phyloP scores from a whole-genome alignment of 2,797 vertebrate species.

The Melanotaenia maccullochi region DNA sequence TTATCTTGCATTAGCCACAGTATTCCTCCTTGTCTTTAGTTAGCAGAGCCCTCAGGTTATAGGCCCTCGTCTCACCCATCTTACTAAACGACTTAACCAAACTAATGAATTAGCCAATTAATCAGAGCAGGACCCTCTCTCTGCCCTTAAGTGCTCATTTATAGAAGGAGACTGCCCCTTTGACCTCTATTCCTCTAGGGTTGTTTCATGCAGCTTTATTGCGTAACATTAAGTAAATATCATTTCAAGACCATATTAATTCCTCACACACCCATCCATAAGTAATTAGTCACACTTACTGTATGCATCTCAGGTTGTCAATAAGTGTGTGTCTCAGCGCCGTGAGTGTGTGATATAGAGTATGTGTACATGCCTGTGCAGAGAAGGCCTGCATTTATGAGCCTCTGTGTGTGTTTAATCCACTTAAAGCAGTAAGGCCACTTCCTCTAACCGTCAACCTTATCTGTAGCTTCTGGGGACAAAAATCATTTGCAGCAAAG shows the following conservation, averaged over 20 bases:
- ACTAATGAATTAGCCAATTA: conserved; percentile 88
- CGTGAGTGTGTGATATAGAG: conserved; percentile 13
- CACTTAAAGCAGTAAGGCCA: conserved; percentile 80
- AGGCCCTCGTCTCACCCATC: conserved; percentile 71
- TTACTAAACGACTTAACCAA: conserved; percentile 83
- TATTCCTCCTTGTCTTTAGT: conserved; percentile 66
- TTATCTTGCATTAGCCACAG: conserved; percentile 78
- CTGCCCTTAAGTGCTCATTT: conserved; percentile 85
- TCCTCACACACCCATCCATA: conserved; percentile 77
- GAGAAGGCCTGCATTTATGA: conserved; percentile 40
- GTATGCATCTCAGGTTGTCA: conserved; percentile 71
- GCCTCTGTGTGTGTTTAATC: conserved; percentile 69
- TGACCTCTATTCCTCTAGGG: conserved; percentile 83
- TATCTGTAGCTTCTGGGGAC: conserved; percentile 83
- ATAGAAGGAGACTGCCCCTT: conserved; percentile 77
- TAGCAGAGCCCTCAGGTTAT: conserved; percentile 74
- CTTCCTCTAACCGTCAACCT: conserved; percentile 74
- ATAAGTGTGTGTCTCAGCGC: conserved; percentile 47
- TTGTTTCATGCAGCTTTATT: conserved; percentile 77
- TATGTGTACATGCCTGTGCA: conserved; percentile 27
- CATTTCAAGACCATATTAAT: conserved; percentile 82
- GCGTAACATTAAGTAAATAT: conserved; percentile 86
- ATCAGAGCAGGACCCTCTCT: conserved; percentile 83
- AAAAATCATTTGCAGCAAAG: conserved; percentile 81
- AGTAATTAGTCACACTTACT: conserved; percentile 82